phyloP scores from a whole-genome alignment of 2,113 vertebrate species.

The Psettodes erumei region DNA sequence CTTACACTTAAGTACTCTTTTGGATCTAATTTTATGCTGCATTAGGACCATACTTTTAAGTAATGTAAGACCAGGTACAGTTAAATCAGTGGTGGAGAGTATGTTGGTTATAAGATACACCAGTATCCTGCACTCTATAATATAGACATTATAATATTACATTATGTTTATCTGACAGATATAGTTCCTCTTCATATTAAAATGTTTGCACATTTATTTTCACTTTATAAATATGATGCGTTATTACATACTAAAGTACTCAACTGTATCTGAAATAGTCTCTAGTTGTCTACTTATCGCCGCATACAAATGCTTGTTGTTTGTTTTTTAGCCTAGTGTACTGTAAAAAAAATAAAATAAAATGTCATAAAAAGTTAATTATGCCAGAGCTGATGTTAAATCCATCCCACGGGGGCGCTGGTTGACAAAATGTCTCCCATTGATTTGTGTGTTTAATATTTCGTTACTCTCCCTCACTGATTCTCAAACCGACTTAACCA shows the following conservation, averaged over 20 bases:
- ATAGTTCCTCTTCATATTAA: neutral
- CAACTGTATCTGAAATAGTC: neutral
- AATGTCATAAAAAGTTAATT: too few relatives aligned
- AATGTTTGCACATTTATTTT: too few relatives aligned
- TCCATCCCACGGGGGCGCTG: neutral
- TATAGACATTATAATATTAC: too few relatives aligned
- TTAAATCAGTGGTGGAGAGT: neutral
- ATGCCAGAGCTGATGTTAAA: neutral
- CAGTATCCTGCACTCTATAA: too few relatives aligned
- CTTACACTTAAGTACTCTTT: neutral
- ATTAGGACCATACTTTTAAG: neutral
- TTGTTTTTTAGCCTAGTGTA: too few relatives aligned
- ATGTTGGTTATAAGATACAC: too few relatives aligned
- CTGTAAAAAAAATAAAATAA: too few relatives aligned
- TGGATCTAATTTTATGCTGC: neutral
- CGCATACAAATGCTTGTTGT: too few relatives aligned
- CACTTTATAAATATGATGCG: neutral
- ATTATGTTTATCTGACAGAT: too few relatives aligned
- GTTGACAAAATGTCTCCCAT: neutral
- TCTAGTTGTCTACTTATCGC: neutral
- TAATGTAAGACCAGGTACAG: neutral
- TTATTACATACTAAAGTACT: neutral
- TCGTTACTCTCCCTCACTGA: neutral
- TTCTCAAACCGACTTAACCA: neutral
- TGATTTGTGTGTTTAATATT: conserved; percentile 24